Conservation (phyloP, 2,113 vertebrate genomes). For the Panthera leo region DNA sequence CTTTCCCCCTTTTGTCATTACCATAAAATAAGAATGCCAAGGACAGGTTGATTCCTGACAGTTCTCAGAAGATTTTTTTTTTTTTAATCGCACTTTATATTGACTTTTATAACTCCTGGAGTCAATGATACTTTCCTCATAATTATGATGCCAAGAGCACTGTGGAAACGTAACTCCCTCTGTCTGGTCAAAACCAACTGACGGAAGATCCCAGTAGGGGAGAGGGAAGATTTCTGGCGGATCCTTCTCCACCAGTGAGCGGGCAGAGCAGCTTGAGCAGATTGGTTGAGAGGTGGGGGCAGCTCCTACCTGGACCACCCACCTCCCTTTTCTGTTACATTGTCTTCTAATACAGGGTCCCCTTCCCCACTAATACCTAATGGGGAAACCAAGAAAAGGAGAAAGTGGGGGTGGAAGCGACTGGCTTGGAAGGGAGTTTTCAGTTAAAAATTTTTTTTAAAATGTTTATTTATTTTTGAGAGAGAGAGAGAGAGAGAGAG, state of each 20-base stretch:
- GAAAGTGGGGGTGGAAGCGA: background rate
- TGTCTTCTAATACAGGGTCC: background rate
- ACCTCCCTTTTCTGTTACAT: background rate
- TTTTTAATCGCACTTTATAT: background rate
- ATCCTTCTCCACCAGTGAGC: background rate
- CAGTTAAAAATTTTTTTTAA: no score
- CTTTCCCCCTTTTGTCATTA: background rate
- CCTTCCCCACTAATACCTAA: background rate
- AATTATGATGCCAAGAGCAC: background rate
- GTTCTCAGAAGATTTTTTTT: background rate
- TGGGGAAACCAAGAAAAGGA: background rate
- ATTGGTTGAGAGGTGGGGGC: background rate
- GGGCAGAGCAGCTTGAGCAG: background rate
- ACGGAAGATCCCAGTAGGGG: background rate
- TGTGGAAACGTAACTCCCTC: background rate
- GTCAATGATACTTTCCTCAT: background rate
- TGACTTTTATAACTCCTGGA: background rate
- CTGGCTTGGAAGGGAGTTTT: background rate
- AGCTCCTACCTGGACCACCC: no score
- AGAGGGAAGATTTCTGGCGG: background rate
- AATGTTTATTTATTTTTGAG: no score
- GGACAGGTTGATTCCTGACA: background rate
- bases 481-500: no score
- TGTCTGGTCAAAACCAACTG: background rate
- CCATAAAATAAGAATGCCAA: constrained; percentile 9